Conservation (phyloP, 2,888 invertebrate species). For the Harpalus rubripes region DNA sequence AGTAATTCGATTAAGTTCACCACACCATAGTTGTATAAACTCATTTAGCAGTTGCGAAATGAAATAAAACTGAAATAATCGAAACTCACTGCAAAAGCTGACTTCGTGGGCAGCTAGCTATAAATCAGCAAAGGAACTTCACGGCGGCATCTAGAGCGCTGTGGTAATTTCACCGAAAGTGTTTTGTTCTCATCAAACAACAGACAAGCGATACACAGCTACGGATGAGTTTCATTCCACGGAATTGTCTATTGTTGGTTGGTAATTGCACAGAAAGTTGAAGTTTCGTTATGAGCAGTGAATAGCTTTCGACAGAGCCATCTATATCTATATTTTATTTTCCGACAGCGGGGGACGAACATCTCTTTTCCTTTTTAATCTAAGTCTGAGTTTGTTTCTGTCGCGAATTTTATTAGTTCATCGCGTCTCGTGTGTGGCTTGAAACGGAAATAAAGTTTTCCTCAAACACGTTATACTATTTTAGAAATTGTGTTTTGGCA, state of each 20-base stretch:
- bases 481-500: constrained; percentile 29
- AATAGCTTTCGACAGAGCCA: constrained; percentile 34
- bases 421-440: constrained; percentile 36
- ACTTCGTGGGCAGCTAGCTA: constrained; percentile 14
- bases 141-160: constrained; percentile 35
- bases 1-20: background rate
- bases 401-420: constrained; percentile 34
- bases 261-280: constrained; percentile 61
- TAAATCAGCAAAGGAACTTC: constrained; percentile 47
- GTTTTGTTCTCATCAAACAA: constrained; percentile 63
- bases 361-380: background rate
- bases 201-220: constrained; percentile 54
- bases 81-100: background rate
- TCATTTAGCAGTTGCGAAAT: background rate
- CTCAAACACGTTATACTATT: constrained; percentile 33
- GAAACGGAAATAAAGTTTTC: constrained; percentile 39
- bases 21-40: background rate
- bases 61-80: constrained; percentile 26
- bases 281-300: constrained; percentile 21
- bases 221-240: constrained; percentile 52
- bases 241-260: constrained; percentile 59
- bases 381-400: constrained; percentile 1
- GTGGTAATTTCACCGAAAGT: constrained; percentile 57
- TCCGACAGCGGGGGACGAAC: no score
- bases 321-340: constrained; percentile 54